Base-by-base conservation (phyloP, 2,113 vertebrate species). In the Fregetta grallaria region DNA sequence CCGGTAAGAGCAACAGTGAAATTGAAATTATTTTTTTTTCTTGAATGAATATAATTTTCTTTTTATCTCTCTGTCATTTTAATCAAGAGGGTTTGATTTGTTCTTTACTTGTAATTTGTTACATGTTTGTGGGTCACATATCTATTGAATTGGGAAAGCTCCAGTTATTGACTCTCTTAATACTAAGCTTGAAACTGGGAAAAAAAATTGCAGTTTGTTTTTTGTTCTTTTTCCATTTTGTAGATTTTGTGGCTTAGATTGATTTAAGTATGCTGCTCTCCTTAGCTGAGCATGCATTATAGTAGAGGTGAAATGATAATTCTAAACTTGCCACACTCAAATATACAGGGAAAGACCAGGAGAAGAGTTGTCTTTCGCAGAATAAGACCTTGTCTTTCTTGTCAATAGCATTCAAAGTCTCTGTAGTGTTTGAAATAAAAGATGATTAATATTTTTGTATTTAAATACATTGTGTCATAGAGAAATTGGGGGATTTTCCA, bases 1-100 rank as follows among this genome's bases (percentile, higher is more conserved):
- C 52, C 98, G 99, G 98, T 99, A 89, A 97, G 98, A 93, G 36
- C 29, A 40, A 30, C 50, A 29, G 18, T 29, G 14, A 47, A 23
- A 29, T 9, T 10, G 36, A 34, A 12, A 6, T 20, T 40, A 26
- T 13, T 22, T 32, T n/a, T 20, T n/a, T 18, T 6, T 38, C 7
- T 21, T 56, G 27, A 44, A n/a, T 36, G 9, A 22, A 27, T 44
- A 23, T 19, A 4, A 12, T 29, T 80, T 83, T 49, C n/a, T n/a
- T n/a, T n/a, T n/a, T n/a, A n/a, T n/a, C n/a, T n/a, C n/a, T n/a
- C n/a, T n/a, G n/a, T n/a, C n/a, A n/a, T n/a, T n/a, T n/a, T n/a
- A n/a, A n/a, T n/a, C n/a, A n/a, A 30, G 36, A 40, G 29, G 11
- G 7, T 9, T 72, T 79, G 8, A 12, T 44, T 58, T 67, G 26